Conservation (phyloP, 2,113 vertebrate species). For the Paralichthys olivaceus region DNA sequence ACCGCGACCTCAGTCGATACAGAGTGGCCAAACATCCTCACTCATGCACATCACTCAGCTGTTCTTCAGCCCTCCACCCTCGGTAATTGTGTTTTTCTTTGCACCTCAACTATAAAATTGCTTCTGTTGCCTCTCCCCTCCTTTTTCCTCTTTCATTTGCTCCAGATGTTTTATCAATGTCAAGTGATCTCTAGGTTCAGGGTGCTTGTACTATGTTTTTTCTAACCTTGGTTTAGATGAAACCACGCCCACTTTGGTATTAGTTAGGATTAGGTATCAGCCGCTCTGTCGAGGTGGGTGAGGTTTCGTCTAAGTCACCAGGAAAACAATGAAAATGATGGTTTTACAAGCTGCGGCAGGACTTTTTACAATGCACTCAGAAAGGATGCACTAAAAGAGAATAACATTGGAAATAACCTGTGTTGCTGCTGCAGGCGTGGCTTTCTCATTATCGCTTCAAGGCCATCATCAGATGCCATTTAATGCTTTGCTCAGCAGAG, state of each 20-base stretch:
- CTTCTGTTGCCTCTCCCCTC: conserved; percentile 44
- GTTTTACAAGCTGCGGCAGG: conserved; percentile 35
- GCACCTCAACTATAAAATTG: conserved; percentile 60
- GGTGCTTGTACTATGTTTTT: background rate
- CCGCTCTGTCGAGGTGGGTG: background rate
- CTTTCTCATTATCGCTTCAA: conserved; percentile 12
- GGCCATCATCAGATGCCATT: background rate
- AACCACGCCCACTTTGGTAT: background rate
- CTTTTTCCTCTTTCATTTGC: conserved; percentile 39
- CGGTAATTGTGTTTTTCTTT: conserved; percentile 67
- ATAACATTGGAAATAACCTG: background rate
- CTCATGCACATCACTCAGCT: conserved; percentile 55
- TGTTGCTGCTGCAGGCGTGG: background rate
- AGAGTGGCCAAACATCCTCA: conserved; percentile 42
- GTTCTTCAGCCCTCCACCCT: conserved; percentile 31
- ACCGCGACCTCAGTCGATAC: conserved; percentile 30
- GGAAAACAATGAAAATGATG: background rate
- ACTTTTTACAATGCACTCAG: conserved; percentile 1
- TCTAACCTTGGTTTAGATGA: background rate
- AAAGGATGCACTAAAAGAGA: conserved; percentile 3
- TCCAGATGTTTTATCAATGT: conserved; percentile 69
- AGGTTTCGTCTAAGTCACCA: background rate
- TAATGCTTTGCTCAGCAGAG: background rate
- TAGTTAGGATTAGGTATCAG: background rate
- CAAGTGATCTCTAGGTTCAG: conserved; percentile 40